Percentiles rank a stretch among this genome's conserved stretches.
phyloP scores from a whole-genome alignment of 2,888 invertebrate genomes.

The Paralinhomoeus sp. region DNA sequence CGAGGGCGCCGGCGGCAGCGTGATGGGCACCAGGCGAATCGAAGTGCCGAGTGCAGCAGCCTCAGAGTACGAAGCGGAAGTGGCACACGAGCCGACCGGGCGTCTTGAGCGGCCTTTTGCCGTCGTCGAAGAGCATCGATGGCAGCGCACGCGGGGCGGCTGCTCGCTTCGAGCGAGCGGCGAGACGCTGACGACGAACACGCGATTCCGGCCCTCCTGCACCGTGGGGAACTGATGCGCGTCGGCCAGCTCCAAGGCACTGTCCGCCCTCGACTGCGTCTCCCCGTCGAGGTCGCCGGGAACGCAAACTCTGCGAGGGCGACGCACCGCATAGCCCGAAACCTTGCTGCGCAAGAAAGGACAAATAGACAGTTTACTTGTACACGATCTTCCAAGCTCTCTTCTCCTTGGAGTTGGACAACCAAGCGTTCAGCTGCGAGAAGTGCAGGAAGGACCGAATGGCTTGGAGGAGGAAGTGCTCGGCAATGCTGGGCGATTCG shows the following conservation, averaged over 20 bases:
- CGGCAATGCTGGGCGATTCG: constrained; percentile 10
- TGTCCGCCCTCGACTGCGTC: constrained; percentile 34
- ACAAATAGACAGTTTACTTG: constrained; percentile 31
- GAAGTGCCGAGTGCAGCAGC: neutral
- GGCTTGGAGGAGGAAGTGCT: constrained; percentile 58
- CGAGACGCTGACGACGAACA: constrained; percentile 38
- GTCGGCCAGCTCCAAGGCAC: constrained; percentile 33
- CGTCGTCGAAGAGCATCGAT: too few species aligned
- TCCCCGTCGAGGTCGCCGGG: constrained; percentile 37
- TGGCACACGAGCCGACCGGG: neutral
- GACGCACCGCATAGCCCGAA: too few species aligned
- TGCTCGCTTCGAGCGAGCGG: constrained; percentile 45
- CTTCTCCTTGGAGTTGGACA: constrained; percentile 31
- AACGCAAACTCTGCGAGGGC: constrained; percentile 36
- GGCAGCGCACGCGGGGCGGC: neutral
- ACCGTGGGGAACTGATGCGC: constrained; percentile 50
- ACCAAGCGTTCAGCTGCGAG: constrained; percentile 86
- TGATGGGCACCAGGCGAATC: neutral
- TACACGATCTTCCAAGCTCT: constrained; percentile 37
- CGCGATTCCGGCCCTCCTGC: constrained; percentile 39
- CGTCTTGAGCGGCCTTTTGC: too few species aligned
- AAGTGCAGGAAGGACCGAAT: constrained; percentile 82
- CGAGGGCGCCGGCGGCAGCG: neutral
- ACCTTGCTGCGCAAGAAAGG: too few species aligned
- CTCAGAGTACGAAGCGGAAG: neutral